These are phyloP conservation scores for Ibidorhyncha struthersii DNA, from an alignment of 2,113 vertebrate genomes.

Conservation along the genomic window DNA sequence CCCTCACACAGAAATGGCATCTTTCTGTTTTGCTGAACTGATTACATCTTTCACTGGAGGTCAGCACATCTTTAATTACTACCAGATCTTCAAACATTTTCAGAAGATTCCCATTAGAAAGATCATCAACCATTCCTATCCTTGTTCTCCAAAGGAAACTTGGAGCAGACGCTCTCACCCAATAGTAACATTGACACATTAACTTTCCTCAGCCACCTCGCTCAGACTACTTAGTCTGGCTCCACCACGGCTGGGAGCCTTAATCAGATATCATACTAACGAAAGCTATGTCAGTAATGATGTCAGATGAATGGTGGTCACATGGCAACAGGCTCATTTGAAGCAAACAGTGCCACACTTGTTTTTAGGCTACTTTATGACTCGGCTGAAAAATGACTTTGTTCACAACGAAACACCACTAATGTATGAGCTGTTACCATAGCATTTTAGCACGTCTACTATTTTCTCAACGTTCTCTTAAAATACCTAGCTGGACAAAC, in stretches of 20 bases:
- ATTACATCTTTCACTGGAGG: not conserved
- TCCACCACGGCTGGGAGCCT: slow-evolving; percentile 74
- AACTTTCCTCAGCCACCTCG: slow-evolving; percentile 76
- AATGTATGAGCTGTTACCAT: slow-evolving; percentile 70
- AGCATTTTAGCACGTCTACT: slow-evolving; percentile 61
- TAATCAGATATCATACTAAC: slow-evolving; percentile 76
- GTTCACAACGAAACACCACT: slow-evolving; percentile 70
- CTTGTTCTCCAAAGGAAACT: slow-evolving; percentile 48
- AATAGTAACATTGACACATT: slow-evolving; percentile 74
- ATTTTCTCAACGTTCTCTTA: slow-evolving; percentile 45
- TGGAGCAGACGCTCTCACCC: slow-evolving; percentile 62
- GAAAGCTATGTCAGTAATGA: slow-evolving; percentile 77
- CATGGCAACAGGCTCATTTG: slow-evolving; percentile 67
- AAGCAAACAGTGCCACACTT: slow-evolving; percentile 77
- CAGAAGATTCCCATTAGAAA: slow-evolving; percentile 39
- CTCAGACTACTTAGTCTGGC: slow-evolving; percentile 77
- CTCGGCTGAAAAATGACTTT: slow-evolving; percentile 78
- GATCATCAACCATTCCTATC: slow-evolving; percentile 29
- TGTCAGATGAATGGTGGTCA: slow-evolving; percentile 76
- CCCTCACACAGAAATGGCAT: not conserved
- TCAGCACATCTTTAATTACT: slow-evolving; percentile 29
- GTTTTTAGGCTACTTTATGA: slow-evolving; percentile 77
- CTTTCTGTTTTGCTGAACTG: not conserved
- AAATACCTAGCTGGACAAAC: slow-evolving; percentile 27
- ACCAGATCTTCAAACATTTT: slow-evolving; percentile 34